Evolutionary conservation across 2,113 vertebrate genomes (phyloP).

Genomic region (Pavo muticus): DNA sequence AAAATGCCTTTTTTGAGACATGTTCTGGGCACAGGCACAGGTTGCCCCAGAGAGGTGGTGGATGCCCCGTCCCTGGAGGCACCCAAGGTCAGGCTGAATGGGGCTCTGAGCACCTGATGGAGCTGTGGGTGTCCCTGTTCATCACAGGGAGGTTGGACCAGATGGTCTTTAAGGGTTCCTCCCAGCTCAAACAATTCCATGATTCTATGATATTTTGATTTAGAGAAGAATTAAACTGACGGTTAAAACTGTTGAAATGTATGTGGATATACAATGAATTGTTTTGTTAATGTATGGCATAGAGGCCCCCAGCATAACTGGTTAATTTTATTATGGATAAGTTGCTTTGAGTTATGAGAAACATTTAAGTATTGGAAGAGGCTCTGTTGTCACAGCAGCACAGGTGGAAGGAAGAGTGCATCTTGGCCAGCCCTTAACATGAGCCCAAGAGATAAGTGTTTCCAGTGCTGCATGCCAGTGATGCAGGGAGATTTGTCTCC

Average conservation of each 20-base stretch:
- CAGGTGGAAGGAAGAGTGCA: constrained; percentile 50
- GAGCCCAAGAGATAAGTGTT: constrained; percentile 56
- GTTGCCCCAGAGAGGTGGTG: too few relatives aligned
- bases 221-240: not conserved
- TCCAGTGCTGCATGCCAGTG: constrained; percentile 43
- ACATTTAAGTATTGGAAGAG: constrained; percentile 14
- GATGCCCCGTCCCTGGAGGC: too few relatives aligned
- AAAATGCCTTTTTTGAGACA: not conserved
- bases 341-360: not conserved
- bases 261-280: accelerated
- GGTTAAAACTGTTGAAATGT: not conserved
- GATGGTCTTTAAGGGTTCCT: too few relatives aligned
- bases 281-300: accelerated
- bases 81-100: too few relatives aligned
- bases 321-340: not conserved
- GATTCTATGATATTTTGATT: not conserved
- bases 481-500: constrained; percentile 54
- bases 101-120: too few relatives aligned
- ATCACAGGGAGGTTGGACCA: too few relatives aligned
- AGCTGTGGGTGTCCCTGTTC: too few relatives aligned
- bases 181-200: too few relatives aligned
- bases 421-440: constrained; percentile 1
- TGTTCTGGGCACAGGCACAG: too few relatives aligned
- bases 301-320: not conserved
- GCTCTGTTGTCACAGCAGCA: constrained; percentile 35